Evolutionary conservation across 2,113 vertebrate genomes (phyloP).

Genomic region (Pagrus major): DNA sequence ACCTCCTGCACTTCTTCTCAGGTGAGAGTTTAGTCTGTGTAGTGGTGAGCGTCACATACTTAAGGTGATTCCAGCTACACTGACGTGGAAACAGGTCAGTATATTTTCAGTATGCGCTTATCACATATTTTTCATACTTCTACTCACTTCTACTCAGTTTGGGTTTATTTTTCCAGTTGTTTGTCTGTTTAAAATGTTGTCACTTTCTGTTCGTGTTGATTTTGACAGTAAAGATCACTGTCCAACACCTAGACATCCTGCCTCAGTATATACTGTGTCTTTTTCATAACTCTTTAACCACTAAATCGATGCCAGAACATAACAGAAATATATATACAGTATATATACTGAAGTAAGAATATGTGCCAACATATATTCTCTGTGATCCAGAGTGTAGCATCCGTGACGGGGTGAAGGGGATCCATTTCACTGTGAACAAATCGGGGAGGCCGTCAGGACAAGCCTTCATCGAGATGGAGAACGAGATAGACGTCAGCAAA

Average conservation of each 20-base stretch:
- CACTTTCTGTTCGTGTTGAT: neutral
- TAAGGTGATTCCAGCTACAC: neutral
- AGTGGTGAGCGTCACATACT: neutral
- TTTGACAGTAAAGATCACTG: neutral
- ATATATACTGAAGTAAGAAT: too few relatives aligned
- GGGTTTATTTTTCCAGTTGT: neutral
- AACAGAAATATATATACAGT: too few relatives aligned
- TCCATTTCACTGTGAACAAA: slow-evolving; percentile 89
- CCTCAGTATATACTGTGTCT: neutral
- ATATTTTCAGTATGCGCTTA: neutral
- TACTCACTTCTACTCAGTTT: neutral
- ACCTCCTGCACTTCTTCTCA: slow-evolving; percentile 93
- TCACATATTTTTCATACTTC: neutral
- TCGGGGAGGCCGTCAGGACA: slow-evolving; percentile 89
- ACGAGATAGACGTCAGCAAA: slow-evolving; percentile 89
- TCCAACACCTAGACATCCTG: neutral
- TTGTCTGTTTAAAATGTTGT: neutral
- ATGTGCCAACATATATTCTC: neutral
- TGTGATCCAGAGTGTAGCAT: slow-evolving; percentile 88
- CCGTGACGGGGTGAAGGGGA: slow-evolving; percentile 87
- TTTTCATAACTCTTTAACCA: neutral
- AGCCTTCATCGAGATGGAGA: slow-evolving; percentile 93
- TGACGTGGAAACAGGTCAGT: neutral
- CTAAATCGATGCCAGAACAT: neutral
- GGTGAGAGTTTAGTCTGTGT: slow-evolving; percentile 79